These are phyloP conservation scores for Petrocephalus schoutedeni DNA, from an alignment of 2,797 vertebrate genomes.

Conservation along the genomic window DNA sequence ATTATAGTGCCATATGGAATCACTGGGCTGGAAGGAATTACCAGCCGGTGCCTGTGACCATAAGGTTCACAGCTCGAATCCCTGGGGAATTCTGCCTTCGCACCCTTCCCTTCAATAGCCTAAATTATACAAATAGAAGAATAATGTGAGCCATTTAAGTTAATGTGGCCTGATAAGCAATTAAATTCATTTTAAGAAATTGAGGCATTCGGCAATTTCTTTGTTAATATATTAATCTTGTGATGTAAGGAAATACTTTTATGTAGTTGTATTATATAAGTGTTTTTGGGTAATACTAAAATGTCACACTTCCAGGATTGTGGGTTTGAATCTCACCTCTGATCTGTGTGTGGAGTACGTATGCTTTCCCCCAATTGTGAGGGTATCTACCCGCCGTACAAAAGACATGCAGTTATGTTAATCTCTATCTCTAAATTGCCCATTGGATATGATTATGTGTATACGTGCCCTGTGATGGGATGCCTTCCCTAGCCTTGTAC, in stretches of 20 bases:
- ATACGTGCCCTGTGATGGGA: background rate
- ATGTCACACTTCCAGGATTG: background rate
- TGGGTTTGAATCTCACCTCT: background rate
- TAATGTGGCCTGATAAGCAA: background rate
- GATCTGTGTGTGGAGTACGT: background rate
- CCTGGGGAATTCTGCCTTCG: background rate
- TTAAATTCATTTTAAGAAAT: background rate
- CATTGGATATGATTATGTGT: background rate
- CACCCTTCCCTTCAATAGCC: background rate
- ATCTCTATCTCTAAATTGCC: background rate
- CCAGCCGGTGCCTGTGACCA: background rate
- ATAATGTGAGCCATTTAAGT: background rate
- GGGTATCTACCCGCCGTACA: background rate
- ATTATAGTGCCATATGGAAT: background rate
- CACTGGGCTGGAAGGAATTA: background rate
- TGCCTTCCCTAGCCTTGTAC: background rate
- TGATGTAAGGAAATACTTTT: background rate
- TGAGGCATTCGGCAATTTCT: background rate
- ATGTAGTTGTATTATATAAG: background rate
- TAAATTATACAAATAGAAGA: background rate
- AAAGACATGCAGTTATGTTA: background rate
- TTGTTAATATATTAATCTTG: background rate
- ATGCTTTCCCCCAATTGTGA: background rate
- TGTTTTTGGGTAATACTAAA: background rate
- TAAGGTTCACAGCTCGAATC: background rate